A percentile compares a stretch with the other conserved stretches of the same genome.
Evolutionary conservation across 2,113 vertebrate genomes (phyloP).

Genomic region (Crotophaga sulcirostris): DNA sequence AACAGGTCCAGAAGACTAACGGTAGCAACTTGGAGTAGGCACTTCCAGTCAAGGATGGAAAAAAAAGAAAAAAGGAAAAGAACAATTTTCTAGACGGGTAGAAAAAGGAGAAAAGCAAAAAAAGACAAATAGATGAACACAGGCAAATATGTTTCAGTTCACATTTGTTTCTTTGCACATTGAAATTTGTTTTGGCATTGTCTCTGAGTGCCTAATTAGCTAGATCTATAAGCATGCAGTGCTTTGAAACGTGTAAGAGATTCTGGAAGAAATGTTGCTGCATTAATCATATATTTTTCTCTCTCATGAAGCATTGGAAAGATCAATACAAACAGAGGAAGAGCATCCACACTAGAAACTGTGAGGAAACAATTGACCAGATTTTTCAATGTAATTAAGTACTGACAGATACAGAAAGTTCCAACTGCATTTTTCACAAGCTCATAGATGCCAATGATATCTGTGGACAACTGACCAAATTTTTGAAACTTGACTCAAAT

Average conservation of each 20-base stretch:
- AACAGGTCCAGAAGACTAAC: background rate
- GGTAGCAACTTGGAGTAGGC: too few species aligned
- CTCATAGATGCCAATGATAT: background rate
- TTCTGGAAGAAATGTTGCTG: background rate
- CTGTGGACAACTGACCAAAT: background rate
- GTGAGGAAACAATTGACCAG: background rate
- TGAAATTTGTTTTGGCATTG: constrained; percentile 37
- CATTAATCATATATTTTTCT: background rate
- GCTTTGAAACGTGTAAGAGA: background rate
- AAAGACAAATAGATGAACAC: constrained; percentile 21
- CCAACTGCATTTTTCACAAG: background rate
- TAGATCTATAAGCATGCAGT: background rate
- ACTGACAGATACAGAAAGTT: background rate
- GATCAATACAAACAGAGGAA: background rate
- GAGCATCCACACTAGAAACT: background rate
- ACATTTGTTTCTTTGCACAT: constrained; percentile 8
- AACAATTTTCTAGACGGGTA: background rate
- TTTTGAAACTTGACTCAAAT: background rate
- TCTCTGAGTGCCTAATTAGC: constrained; percentile 41
- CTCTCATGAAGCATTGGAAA: background rate
- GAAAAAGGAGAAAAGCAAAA: constrained; percentile 4
- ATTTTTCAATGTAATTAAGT: background rate
- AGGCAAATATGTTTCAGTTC: constrained; percentile 18
- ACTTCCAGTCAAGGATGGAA: too few species aligned
- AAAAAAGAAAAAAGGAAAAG: too few species aligned